Evolutionary conservation across 2,888 invertebrate species (phyloP).

Genomic region (Meandrusa payeni): DNA sequence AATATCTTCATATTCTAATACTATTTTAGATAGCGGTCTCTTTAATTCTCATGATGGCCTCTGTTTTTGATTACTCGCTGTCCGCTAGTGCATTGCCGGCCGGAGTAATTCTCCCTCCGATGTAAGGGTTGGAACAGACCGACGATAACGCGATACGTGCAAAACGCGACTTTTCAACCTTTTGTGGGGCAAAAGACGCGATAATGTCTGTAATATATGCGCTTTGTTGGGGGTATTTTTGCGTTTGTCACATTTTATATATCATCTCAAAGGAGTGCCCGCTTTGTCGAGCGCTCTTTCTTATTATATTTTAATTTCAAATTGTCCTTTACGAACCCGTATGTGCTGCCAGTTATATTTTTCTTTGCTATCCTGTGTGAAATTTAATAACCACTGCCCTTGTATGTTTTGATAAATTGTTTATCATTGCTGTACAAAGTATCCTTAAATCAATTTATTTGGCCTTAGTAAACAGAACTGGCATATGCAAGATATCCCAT

Average conservation of each 20-base stretch:
- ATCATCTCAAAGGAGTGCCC: conserved; percentile 39
- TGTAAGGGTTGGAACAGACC: conserved; percentile 71
- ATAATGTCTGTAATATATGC: conserved; percentile 73
- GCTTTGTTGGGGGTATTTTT: conserved; percentile 61
- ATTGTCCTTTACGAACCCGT: conserved; percentile 1
- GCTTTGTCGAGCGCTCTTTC: conserved; percentile 6
- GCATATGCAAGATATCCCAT: no score
- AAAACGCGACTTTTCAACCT: conserved; percentile 77
- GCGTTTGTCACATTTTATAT: conserved; percentile 61
- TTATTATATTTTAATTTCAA: conserved; percentile 19
- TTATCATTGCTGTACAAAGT: no score
- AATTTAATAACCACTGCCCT: no score
- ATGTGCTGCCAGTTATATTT: neutral
- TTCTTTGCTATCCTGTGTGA: no score
- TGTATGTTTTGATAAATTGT: no score
- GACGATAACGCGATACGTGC: conserved; percentile 73
- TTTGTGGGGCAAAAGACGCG: conserved; percentile 67
- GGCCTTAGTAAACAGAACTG: no score
- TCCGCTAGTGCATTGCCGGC: conserved; percentile 30
- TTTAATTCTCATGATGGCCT: no score
- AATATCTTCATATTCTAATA: no score
- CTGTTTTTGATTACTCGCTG: neutral
- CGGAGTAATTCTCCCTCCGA: conserved; percentile 56
- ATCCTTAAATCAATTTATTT: no score
- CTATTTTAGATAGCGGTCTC: no score